Evolutionary conservation across 1,140 invertebrate genomes (phyloP).

Genomic region (Procambarus virginalis): DNA sequence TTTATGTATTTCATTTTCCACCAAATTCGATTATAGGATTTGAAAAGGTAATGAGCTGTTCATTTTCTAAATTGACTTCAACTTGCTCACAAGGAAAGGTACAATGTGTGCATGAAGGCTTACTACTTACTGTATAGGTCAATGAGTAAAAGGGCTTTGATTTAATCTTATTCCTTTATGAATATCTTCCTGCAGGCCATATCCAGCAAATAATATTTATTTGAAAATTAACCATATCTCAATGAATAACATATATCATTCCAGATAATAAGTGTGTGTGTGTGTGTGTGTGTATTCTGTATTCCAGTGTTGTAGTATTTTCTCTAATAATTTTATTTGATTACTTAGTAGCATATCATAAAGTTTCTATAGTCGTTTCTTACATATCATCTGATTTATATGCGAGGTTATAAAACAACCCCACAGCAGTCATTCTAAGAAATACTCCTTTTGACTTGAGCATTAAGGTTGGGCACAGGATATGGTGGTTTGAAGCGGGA

Average conservation of each 20-base stretch:
- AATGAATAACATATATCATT: constrained; percentile 34
- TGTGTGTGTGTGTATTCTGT: constrained; percentile 10
- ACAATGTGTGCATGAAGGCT: background rate
- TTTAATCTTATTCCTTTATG: background rate
- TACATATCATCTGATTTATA: constrained; percentile 41
- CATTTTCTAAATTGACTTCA: background rate
- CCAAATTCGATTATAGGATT: background rate
- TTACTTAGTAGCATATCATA: constrained; percentile 45
- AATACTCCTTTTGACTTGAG: constrained; percentile 9
- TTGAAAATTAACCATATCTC: constrained; percentile 19
- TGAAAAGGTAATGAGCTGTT: background rate
- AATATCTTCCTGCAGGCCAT: constrained; percentile 7
- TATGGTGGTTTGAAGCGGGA: constrained; percentile 44
- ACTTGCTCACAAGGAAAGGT: background rate
- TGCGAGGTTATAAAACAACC: constrained; percentile 12
- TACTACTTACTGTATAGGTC: background rate
- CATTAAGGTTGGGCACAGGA: constrained; percentile 49
- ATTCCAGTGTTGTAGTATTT: background rate
- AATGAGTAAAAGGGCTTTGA: background rate
- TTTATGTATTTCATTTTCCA: background rate
- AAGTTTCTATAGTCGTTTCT: constrained; percentile 34
- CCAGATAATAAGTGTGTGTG: background rate
- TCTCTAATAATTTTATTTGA: constrained; percentile 20
- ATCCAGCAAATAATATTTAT: constrained; percentile 11
- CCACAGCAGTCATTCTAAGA: constrained; percentile 14